Percentiles rank a stretch among this genome's conserved stretches.
Evolutionary conservation across 2,113 vertebrate species (phyloP).

Genomic region (Nycticorax nycticorax): DNA sequence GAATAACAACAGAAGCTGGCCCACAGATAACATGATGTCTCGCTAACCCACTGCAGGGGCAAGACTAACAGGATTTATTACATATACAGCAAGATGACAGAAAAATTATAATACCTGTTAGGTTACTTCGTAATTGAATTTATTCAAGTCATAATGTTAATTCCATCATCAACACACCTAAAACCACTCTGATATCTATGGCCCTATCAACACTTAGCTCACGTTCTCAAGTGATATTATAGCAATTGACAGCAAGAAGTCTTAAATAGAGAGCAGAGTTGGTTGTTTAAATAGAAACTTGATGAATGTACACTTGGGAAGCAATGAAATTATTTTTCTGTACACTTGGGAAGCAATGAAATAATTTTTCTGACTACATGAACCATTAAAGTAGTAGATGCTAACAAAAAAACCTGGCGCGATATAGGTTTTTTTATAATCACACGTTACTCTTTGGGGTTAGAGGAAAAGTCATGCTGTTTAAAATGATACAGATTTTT

Average conservation of each 20-base stretch:
- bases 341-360: neutral
- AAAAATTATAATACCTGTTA: neutral
- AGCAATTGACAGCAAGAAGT: neutral
- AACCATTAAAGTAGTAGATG: neutral
- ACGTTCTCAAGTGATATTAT: neutral
- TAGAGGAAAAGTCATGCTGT: neutral
- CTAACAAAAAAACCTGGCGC: neutral
- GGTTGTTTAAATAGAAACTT: neutral
- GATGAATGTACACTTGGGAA: neutral
- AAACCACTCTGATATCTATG: neutral
- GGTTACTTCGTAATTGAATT: neutral
- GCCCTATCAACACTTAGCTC: neutral
- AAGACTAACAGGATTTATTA: neutral
- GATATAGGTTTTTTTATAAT: neutral
- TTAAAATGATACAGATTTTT: neutral
- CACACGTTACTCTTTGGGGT: neutral
- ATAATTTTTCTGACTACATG: neutral
- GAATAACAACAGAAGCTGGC: neutral
- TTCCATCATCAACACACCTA: neutral
- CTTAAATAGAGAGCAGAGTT: neutral
- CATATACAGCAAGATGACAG: too few species aligned
- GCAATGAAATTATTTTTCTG: neutral
- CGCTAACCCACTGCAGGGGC: neutral
- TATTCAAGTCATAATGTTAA: neutral
- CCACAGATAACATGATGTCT: neutral